These are phyloP conservation scores for Thymelicus acteon DNA, from an alignment of 2,888 invertebrate species.

Conservation along the genomic window DNA sequence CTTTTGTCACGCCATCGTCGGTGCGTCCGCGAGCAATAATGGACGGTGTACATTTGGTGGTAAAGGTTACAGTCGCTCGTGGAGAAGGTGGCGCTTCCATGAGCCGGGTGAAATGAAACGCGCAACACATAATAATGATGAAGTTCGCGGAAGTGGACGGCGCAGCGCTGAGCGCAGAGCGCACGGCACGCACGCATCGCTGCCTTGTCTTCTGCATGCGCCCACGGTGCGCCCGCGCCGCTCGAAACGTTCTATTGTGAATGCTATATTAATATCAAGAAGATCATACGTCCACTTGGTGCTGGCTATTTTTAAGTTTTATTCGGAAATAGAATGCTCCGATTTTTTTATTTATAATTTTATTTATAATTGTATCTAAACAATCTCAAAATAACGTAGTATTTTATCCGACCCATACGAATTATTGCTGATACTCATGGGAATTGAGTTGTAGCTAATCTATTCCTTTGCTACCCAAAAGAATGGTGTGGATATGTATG, in stretches of 20 bases:
- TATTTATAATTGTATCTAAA: no score
- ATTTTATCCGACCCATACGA: no score
- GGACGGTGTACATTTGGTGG: conserved; percentile 4
- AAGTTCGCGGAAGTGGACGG: conserved; percentile 65
- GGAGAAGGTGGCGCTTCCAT: conserved; percentile 45
- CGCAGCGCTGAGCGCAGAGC: conserved; percentile 40
- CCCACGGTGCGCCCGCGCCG: conserved; percentile 17
- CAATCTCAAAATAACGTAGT: no score
- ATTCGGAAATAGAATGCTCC: no score
- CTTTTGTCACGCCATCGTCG: conserved; percentile 8
- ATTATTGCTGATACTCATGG: no score
- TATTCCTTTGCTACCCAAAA: no score
- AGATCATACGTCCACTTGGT: no score
- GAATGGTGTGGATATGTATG: no score
- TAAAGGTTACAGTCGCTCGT: conserved; percentile 35
- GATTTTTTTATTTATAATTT: no score
- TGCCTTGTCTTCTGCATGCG: conserved; percentile 27
- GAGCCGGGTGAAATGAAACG: conserved; percentile 53
- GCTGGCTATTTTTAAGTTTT: no score
- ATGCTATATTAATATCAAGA: background rate
- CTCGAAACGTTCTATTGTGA: conserved; percentile 9
- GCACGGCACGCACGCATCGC: conserved; percentile 48
- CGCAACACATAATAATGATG: conserved; percentile 63
- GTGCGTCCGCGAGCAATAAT: conserved; percentile 13
- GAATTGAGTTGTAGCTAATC: no score